Base-by-base conservation (phyloP, 1,140 invertebrate species). In the Penaeus japonicus region DNA sequence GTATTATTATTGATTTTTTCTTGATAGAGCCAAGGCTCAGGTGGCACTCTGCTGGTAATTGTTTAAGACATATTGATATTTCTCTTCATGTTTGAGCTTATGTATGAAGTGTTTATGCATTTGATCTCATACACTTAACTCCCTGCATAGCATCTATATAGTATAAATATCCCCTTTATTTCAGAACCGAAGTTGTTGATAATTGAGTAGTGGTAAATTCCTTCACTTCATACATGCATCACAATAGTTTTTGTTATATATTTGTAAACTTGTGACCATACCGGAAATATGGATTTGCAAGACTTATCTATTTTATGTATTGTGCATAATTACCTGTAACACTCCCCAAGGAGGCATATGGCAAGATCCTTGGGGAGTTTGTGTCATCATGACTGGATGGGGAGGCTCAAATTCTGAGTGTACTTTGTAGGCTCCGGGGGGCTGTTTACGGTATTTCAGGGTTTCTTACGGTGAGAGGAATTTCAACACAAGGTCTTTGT, bases 211-310 rank as follows among this genome's bases (percentile, higher is more conserved):
- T 73, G 39, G 32, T 83, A 83, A 83, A 83, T 83, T 83, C 32
- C 80, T n/a, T 65, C 80, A 83, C 80, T 83, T 83, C 80, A 83
- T 83, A 83, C 80, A 62, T 35, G 80, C 80, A 65, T 83, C 80
- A 83, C 57, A 22, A 73, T 73, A 83, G 80, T 83, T 83, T 47
- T 83, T 83, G 80, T 62, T 83, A 83, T 30, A 83, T 83, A 83
- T 83, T 83, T 83, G 24, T 59, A 83, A 83, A 83, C 80, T 62
- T 62, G 57, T 59, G 35, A 62, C 59, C 59, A 47, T 59, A 32
- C 30, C 32, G 18, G 59, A 30, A n/a, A 83, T 62, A n/a, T 83
- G 59, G 80, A 39, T 62, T n/a, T 65, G 57, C 80, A 65, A 62
- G 57, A 83, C 39, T 73, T 73, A n/a, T 83, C 62, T 62, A 62